These are phyloP conservation scores for Encarsia formosa DNA, from an alignment of 2,888 invertebrate genomes.

Conservation along the genomic window DNA sequence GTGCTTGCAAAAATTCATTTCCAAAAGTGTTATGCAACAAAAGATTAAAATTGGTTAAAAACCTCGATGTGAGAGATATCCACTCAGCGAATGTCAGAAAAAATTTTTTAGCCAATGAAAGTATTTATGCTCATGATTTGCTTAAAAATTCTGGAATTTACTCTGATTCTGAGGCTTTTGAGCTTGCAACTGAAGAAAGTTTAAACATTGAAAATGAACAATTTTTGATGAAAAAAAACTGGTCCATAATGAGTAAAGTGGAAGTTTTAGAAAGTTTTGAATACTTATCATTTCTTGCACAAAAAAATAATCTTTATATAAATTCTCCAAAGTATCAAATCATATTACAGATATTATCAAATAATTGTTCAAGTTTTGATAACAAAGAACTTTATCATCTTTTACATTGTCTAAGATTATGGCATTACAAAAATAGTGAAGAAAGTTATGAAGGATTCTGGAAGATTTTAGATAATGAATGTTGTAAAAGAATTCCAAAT, in stretches of 20 bases:
- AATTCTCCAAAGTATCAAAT: not conserved
- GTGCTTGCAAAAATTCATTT: too few species aligned
- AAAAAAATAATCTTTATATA: not conserved
- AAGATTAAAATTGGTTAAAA: too few species aligned
- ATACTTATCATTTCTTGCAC: slow-evolving; percentile 10
- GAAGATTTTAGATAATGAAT: slow-evolving; percentile 39
- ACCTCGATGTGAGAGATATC: too few species aligned
- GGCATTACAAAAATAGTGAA: slow-evolving; percentile 50
- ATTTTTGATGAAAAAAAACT: slow-evolving; percentile 27
- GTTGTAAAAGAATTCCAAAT: not conserved
- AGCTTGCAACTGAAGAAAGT: slow-evolving; percentile 5
- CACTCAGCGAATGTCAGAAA: too few species aligned
- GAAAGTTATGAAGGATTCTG: not conserved
- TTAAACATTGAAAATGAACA: slow-evolving; percentile 40
- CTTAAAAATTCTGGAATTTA: slow-evolving; percentile 39
- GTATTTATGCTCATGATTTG: slow-evolving; percentile 50
- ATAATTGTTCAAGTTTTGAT: slow-evolving; percentile 1
- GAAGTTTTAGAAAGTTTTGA: slow-evolving; percentile 23
- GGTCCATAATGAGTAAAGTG: slow-evolving; percentile 46
- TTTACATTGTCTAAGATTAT: slow-evolving; percentile 10
- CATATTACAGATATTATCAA: slow-evolving; percentile 10
- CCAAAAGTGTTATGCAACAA: too few species aligned
- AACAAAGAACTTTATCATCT: slow-evolving; percentile 7
- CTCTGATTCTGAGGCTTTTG: slow-evolving; percentile 10
- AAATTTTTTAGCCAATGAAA: slow-evolving; percentile 42